phyloP scores from a whole-genome alignment of 2,797 vertebrate species.

The Balearica regulorum region DNA sequence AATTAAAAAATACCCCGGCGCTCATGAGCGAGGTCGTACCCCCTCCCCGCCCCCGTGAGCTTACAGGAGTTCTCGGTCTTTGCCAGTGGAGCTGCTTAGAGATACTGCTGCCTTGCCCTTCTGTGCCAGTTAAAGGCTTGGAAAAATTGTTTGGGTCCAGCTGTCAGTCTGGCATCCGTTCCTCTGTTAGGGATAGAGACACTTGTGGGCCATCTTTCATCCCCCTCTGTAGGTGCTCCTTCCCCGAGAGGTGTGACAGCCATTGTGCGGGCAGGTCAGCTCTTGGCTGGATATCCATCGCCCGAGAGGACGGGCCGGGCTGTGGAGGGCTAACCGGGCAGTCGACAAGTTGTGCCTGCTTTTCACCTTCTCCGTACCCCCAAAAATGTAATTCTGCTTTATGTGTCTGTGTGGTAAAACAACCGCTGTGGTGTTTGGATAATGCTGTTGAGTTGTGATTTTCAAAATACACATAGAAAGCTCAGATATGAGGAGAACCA shows the following conservation, averaged over 20 bases:
- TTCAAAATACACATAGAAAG: rapidly evolving
- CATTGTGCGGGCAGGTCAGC: rapidly evolving
- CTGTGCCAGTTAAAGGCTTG: background rate
- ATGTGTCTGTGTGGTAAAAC: rapidly evolving
- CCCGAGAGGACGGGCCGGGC: background rate
- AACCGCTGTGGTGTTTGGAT: rapidly evolving
- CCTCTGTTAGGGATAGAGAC: rapidly evolving
- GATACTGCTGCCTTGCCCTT: rapidly evolving
- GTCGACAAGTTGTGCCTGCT: rapidly evolving
- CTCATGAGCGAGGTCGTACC: rapidly evolving
- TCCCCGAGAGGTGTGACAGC: background rate
- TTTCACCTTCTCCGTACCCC: background rate
- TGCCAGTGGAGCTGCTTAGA: background rate
- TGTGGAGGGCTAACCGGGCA: background rate
- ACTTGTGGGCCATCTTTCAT: rapidly evolving
- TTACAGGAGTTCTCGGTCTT: background rate
- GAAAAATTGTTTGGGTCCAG: background rate
- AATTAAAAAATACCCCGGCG: rapidly evolving
- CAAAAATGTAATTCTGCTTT: background rate
- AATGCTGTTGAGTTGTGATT: rapidly evolving
- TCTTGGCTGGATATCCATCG: rapidly evolving
- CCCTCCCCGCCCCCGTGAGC: background rate
- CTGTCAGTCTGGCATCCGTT: background rate
- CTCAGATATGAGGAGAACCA: rapidly evolving
- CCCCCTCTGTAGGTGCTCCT: rapidly evolving